A percentile compares a stretch with the other conserved stretches of the same genome.
These are phyloP conservation scores for Mastomys coucha DNA, from an alignment of 2,113 vertebrate species.

Conservation along the genomic window DNA sequence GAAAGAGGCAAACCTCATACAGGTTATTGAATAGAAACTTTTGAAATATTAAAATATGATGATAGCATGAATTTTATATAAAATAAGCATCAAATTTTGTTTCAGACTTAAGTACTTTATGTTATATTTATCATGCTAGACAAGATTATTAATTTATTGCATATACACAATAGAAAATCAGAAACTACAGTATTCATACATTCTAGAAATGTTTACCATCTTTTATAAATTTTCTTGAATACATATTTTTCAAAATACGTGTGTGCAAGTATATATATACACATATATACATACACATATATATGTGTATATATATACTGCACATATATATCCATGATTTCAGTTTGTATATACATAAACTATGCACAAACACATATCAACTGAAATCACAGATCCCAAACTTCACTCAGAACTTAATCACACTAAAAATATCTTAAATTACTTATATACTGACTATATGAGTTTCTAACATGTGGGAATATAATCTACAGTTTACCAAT, in stretches of 20 bases:
- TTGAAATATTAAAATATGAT: slow-evolving; percentile 52
- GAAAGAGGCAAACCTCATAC: slow-evolving; percentile 58
- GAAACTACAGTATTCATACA: neutral
- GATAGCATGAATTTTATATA: slow-evolving; percentile 36
- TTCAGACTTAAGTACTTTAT: slow-evolving; percentile 25
- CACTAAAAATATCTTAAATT: neutral
- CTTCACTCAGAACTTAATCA: slow-evolving; percentile 25
- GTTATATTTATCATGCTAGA: neutral
- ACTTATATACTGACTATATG: neutral
- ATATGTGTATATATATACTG: too few species aligned
- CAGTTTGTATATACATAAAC: too few species aligned
- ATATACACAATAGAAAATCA: neutral
- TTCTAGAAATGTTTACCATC: slow-evolving; percentile 28
- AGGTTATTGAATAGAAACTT: neutral
- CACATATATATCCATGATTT: too few species aligned
- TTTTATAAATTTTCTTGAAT: neutral
- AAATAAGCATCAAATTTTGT: slow-evolving; percentile 19
- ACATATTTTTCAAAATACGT: neutral
- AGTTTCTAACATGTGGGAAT: neutral
- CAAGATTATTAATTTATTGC: slow-evolving; percentile 14
- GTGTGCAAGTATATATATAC: neutral
- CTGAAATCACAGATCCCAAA: neutral
- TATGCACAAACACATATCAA: neutral
- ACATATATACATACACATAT: neutral
- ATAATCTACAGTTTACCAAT: neutral